Conservation (phyloP, 23 tunicate genomes). For the Halocynthia roretzi region DNA sequence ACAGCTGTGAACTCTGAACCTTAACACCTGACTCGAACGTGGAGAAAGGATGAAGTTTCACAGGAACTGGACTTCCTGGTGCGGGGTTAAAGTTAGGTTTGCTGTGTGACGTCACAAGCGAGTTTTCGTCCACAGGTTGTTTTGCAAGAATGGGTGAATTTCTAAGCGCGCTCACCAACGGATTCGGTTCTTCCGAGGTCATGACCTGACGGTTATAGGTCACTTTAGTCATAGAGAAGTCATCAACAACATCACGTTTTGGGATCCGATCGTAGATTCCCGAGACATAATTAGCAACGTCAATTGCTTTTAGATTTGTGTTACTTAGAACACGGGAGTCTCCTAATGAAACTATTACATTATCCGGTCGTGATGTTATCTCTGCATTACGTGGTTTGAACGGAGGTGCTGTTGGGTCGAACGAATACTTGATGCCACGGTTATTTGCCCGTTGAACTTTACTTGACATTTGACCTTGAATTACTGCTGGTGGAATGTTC, state of each 20-base stretch:
- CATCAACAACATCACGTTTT: no score
- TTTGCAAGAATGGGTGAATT: background rate
- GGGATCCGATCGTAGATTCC: background rate
- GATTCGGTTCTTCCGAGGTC: background rate
- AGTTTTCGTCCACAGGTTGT: no score
- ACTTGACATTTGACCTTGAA: background rate
- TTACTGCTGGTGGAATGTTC: no score
- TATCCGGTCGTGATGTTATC: background rate
- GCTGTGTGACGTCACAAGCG: no score
- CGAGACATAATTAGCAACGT: slow-evolving; percentile 3
- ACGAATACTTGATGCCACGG: background rate
- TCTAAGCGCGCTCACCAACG: background rate
- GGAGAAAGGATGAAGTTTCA: no score
- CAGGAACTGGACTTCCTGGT: no score
- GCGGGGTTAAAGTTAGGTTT: no score
- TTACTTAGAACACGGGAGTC: background rate
- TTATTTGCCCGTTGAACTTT: background rate
- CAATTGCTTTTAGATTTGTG: background rate
- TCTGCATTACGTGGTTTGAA: slow-evolving; percentile 1
- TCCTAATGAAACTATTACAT: no score
- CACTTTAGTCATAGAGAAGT: no score
- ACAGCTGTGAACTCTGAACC: background rate
- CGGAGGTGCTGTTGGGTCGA: slow-evolving; percentile 2
- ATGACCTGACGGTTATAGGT: background rate
- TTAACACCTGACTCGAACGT: no score